Conservation (phyloP, 2,113 vertebrate species). For the Turdus rufiventris region DNA sequence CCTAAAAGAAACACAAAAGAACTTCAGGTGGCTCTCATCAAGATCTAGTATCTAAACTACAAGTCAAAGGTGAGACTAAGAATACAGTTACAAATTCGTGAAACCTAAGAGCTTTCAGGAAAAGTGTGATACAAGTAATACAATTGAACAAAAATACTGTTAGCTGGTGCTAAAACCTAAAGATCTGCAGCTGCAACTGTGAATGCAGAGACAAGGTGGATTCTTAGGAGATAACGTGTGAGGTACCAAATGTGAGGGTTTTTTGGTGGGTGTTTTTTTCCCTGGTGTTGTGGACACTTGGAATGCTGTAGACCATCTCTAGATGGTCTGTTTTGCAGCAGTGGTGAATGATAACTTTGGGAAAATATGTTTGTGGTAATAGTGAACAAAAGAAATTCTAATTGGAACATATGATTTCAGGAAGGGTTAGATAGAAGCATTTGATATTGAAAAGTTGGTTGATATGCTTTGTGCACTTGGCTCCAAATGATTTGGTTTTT, state of each 20-base stretch:
- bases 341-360: neutral
- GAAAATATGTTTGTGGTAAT: fast-evolving
- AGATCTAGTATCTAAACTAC: neutral
- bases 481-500: neutral
- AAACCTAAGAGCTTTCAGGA: neutral
- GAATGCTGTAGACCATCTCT: neutral
- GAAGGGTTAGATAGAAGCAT: neutral
- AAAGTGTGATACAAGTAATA: neutral
- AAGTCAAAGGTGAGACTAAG: neutral
- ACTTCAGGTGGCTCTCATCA: neutral
- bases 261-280: neutral
- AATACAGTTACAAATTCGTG: neutral
- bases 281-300: neutral
- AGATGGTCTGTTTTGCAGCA: neutral
- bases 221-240: neutral
- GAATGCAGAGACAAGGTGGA: neutral
- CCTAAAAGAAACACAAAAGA: neutral
- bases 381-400: neutral
- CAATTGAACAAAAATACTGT: neutral
- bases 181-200: neutral
- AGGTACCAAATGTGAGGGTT: neutral
- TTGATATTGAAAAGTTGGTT: neutral
- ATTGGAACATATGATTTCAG: neutral
- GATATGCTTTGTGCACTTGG: neutral
- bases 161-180: neutral